Percentiles rank a stretch among this genome's conserved stretches.
phyloP scores from a whole-genome alignment of 2,113 vertebrate species.

The Apteryx mantelli region DNA sequence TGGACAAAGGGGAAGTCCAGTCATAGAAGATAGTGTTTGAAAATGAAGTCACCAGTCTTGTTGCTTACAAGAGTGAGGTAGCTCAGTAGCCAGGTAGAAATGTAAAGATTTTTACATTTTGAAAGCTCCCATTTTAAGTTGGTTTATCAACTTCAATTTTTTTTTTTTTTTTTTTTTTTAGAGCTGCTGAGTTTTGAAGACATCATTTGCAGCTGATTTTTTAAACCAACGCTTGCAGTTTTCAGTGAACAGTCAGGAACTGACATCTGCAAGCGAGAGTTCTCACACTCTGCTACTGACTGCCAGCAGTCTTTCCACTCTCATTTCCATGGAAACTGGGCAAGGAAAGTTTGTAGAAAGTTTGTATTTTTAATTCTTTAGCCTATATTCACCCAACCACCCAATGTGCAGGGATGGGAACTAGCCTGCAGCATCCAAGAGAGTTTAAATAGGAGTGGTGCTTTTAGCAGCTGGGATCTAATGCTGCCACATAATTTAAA shows the following conservation, averaged over 20 bases:
- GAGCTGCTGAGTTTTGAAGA: constrained; percentile 12
- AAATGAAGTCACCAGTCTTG: not conserved
- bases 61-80: not conserved
- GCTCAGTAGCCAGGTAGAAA: not conserved
- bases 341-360: constrained; percentile 34
- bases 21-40: not conserved
- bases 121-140: not conserved
- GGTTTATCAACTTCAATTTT: constrained; percentile 6
- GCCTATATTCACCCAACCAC: not conserved
- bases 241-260: constrained; percentile 47
- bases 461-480: not conserved
- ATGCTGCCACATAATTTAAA: not conserved
- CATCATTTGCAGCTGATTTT: constrained; percentile 53
- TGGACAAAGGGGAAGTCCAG: not conserved
- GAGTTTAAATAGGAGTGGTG: not conserved
- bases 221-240: constrained; percentile 45
- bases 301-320: constrained; percentile 62
- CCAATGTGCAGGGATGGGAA: not conserved
- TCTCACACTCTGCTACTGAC: constrained; percentile 48
- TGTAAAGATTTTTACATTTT: not conserved
- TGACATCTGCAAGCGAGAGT: constrained; percentile 60
- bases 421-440: not conserved
- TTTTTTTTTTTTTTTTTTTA: not conserved
- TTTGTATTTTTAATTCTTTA: not conserved
- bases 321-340: constrained; percentile 75